Base-by-base conservation (phyloP, 2,888 invertebrate genomes). In the Galerucella pusilla region DNA sequence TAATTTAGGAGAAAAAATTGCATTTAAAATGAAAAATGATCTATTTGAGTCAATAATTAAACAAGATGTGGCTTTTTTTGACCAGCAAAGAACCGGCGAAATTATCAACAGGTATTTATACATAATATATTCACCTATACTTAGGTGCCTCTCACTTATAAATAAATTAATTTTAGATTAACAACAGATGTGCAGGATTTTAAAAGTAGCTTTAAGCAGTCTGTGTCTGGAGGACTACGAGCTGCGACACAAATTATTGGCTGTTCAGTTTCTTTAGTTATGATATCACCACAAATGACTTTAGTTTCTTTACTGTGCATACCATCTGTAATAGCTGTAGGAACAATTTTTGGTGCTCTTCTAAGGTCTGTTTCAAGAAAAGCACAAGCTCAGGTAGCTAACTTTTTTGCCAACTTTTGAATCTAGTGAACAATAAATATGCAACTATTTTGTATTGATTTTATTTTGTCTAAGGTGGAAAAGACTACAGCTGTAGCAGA, bases 101-200 rank as follows among this genome's bases (percentile, higher is more conserved):
- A 91, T 98, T 63, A 92, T 97, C 10, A 97, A 96, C 86, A 93
- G 97, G 92, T 94, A 87, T 54, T 42, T 64, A 61, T n/a, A 42
- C 14, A 46, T 6, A 28, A 12, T 42, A 16, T n/a, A 42, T 42
- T 16, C 11, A n/a, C 14, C 7, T 16, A 12, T 35, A n/a, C n/a
- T n/a, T n/a, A 16, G 14, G 20, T 68, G 0, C 12, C 14, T 49
- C 5, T 49, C 14, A 0, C 46, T 49, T 4, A 12, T 49, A 12
- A 49, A 49, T 6, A 46, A 14, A 1, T 14, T 14, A 49, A 25
- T 72, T 59, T 7, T 89, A 94, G 96, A 82, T 88, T 98, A 77
- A 97, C 97, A 42, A 92, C 94, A 64, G 98, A 99, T 88, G 93
- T 98, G 10, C 98, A 99, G 86, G 98, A 98, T 85, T 98, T 99